phyloP scores from a whole-genome alignment of 2,888 invertebrate species.

The Rutpela maculata region DNA sequence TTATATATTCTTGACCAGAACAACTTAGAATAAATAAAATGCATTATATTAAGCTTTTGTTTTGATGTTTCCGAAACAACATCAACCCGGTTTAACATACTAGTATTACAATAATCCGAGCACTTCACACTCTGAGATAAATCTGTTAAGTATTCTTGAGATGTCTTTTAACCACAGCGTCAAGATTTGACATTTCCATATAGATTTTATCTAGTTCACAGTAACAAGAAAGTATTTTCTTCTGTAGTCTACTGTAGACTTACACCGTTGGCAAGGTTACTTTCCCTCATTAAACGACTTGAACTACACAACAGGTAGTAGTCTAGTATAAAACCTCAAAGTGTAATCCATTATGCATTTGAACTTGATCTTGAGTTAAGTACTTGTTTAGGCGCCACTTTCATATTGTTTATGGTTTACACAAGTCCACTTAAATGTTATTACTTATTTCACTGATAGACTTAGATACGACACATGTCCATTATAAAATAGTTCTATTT shows the following conservation, averaged over 20 bases:
- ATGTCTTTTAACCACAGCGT: slow-evolving; percentile 11
- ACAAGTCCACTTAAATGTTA: slow-evolving; percentile 23
- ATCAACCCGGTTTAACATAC: neutral
- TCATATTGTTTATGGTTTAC: slow-evolving; percentile 43
- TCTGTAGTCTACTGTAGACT: neutral
- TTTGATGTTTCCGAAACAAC: neutral
- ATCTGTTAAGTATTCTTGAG: slow-evolving; percentile 25
- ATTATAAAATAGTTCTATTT: slow-evolving; percentile 19
- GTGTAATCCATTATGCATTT: slow-evolving; percentile 49
- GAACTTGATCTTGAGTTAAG: slow-evolving; percentile 55
- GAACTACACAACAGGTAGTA: slow-evolving; percentile 32
- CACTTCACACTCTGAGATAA: slow-evolving; percentile 21
- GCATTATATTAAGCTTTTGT: neutral
- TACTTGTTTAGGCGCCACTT: slow-evolving; percentile 49
- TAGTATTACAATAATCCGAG: slow-evolving; percentile 6
- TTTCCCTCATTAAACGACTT: slow-evolving; percentile 29
- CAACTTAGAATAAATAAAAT: neutral
- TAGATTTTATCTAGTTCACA: slow-evolving; percentile 23
- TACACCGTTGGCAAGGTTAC: slow-evolving; percentile 26
- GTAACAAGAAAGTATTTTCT: slow-evolving; percentile 25
- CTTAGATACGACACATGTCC: neutral
- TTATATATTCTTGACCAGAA: neutral
- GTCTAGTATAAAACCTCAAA: slow-evolving; percentile 15
- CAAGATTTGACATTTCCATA: slow-evolving; percentile 22
- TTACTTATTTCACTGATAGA: neutral